Evolutionary conservation across 1,140 invertebrate species (phyloP), one percentile per base, ranked within the genome.

Genomic region (Leptestheria dahalacensis): DNA sequence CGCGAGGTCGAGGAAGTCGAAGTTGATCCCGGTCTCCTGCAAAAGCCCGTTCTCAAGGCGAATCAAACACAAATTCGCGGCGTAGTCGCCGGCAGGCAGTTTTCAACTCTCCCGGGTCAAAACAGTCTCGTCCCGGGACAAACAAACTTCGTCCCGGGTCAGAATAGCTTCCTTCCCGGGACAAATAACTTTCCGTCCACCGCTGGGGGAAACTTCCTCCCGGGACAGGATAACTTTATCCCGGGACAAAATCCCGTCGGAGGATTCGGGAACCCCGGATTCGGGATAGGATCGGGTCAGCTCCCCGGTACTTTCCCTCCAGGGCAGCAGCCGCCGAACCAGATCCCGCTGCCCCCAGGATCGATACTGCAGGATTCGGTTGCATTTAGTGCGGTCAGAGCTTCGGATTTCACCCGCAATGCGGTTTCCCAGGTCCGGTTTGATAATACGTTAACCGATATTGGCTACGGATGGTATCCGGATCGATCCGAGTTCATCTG

Each of bases 401-500:
- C 60, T 2, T 62, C 63, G 2, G 66, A 62, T 51, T 62, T 58
- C 29, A 62, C 61, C 21, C 46, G 61, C 23, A 57, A 26, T 33
- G 61, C 57, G n/a, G 23, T 62, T 24, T 49, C 65, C 23, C 61
- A 66, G 53, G 56, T 69, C 33, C 59, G 61, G 47, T 69, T 67
- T 55, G 62, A 62, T 57, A 58, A 48, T 10, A 61, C 65, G 0
- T 60, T 68, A n/a, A 65, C 75, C 2, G 74, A 77, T 65, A 70
- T 73, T 61, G 74, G 74, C 48, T 72, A 77, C 20, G 75, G 74
- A 41, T 78, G 76, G 63, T 69, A 68, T 26, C 65, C 69, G 1
- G 68, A 75, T 55, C 73, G 73, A 4, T 75, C 75, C 24, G 72
- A 73, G 26, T 77, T 78, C 64, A 75, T 73, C 24, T 72, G 72